Base-by-base conservation (phyloP, 2,113 vertebrate species). In the Hippocampus guttulatus region DNA sequence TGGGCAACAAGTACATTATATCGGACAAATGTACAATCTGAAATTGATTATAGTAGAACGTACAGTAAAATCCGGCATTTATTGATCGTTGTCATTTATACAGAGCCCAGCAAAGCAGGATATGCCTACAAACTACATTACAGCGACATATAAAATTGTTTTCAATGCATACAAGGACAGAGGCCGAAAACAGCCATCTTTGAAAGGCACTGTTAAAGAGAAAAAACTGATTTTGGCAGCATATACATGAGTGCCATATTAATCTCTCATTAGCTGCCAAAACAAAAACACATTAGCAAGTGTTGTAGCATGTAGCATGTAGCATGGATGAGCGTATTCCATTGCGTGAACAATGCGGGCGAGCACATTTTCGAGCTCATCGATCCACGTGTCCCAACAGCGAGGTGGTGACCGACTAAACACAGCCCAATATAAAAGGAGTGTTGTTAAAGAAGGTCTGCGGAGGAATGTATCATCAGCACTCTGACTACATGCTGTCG, bases 391-490 rank as follows among this genome's bases (percentile, higher is more conserved):
- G 64, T 77, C n/a, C 67, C 27, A 54, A 68, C 6, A 7, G 60
- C 3, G 61, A 68, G 43, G 51, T 33, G 51, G 60, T 77, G 76
- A 75, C 25, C 20, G 25, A 60, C 77, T 82, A 65, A 73, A 81
- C 79, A 85, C 65, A 68, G 69, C 64, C 16, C 67, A 65, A 71
- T 69, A 73, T 69, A 73, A 73, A 65, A 0, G 43, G 64, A 69
- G 71, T 52, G 82, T 64, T 74, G 72, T 71, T 75, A 75, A 69
- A 57, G 77, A 79, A 76, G 80, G 72, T 82, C 73, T 82, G 70
- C 74, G 52, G 79, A 84, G 79, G 87, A 90, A 86, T 82, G 80
- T 87, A 82, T 78, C 84, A 83, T 85, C 80, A 75, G 77, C 70
- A 75, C 79, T 85, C 77, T 76, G 81, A 77, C 75, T 74, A 73